These are phyloP conservation scores for Orestias chungarensis DNA, from an alignment of 2,797 vertebrate genomes.

Conservation along the genomic window DNA sequence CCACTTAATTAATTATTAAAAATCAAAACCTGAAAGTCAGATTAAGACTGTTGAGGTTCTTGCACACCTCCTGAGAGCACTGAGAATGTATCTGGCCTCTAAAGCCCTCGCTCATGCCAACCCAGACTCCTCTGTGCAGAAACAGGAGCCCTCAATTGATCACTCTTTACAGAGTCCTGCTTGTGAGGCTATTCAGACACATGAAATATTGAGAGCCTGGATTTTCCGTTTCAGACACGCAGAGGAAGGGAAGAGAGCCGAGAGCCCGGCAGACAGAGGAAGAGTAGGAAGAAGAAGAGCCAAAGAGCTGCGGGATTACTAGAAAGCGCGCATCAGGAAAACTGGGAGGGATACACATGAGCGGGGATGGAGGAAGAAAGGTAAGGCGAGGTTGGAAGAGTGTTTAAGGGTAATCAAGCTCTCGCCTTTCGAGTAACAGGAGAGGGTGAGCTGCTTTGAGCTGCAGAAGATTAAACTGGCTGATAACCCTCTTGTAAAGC, in stretches of 20 bases:
- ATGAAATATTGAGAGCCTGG: constrained; percentile 82
- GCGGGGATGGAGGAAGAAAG: constrained; percentile 72
- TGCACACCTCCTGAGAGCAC: not conserved
- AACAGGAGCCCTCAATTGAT: constrained; percentile 67
- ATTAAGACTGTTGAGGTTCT: not conserved
- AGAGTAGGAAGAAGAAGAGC: constrained; percentile 26
- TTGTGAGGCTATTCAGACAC: constrained; percentile 83
- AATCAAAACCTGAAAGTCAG: not conserved
- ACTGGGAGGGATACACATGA: constrained; percentile 56
- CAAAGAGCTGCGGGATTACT: constrained; percentile 42
- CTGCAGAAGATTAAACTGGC: constrained; percentile 49
- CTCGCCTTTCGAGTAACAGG: constrained; percentile 47
- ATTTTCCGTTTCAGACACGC: constrained; percentile 79
- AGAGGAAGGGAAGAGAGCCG: constrained; percentile 27
- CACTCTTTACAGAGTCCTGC: constrained; percentile 79
- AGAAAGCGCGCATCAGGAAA: constrained; percentile 44
- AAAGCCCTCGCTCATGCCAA: constrained; percentile 26
- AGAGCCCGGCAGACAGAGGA: constrained; percentile 14
- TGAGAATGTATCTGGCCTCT: not conserved
- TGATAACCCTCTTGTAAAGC: constrained; percentile 57
- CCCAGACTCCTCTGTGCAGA: constrained; percentile 47
- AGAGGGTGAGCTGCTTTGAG: constrained; percentile 39
- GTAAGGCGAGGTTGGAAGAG: constrained; percentile 52
- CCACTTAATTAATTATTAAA: not conserved
- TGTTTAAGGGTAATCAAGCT: constrained; percentile 37